phyloP scores from a whole-genome alignment of 2,888 invertebrate species.

The Eupithecia vulgata region DNA sequence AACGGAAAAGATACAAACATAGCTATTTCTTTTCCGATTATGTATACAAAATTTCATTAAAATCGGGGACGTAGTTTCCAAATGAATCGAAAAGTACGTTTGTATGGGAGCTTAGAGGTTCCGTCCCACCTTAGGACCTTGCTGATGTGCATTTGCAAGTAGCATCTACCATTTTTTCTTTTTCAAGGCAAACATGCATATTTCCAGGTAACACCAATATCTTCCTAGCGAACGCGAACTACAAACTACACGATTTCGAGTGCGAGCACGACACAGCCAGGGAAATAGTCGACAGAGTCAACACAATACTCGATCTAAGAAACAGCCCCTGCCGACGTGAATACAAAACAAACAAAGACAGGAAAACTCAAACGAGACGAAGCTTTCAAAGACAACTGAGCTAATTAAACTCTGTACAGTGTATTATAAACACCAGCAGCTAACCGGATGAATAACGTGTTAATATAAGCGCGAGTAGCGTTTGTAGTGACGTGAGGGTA shows the following conservation, averaged over 20 bases:
- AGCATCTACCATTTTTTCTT: too few relatives aligned
- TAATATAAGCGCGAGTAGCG: background rate
- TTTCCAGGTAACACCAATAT: slow-evolving; percentile 64
- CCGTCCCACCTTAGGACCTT: too few relatives aligned
- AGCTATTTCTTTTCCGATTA: too few relatives aligned
- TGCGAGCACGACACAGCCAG: slow-evolving; percentile 89
- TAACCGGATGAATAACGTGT: background rate
- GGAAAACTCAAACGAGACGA: slow-evolving; percentile 86
- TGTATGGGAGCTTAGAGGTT: too few relatives aligned
- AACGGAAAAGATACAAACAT: too few relatives aligned
- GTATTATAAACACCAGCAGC: slow-evolving; percentile 41
- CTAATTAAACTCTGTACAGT: slow-evolving; percentile 55
- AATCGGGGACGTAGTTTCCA: too few relatives aligned
- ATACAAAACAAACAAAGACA: slow-evolving; percentile 90
- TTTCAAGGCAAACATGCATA: background rate
- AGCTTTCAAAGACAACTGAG: slow-evolving; percentile 82
- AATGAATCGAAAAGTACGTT: too few relatives aligned
- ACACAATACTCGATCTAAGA: slow-evolving; percentile 92
- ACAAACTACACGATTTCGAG: slow-evolving; percentile 95
- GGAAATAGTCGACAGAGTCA: slow-evolving; percentile 94
- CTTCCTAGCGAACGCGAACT: slow-evolving; percentile 81
- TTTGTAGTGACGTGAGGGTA: too few relatives aligned
- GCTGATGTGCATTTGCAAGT: too few relatives aligned
- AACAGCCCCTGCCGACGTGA: slow-evolving; percentile 92
- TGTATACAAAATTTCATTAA: too few relatives aligned